Conservation (phyloP, 2,888 invertebrate genomes). For the Neocrepidodera transversa region DNA sequence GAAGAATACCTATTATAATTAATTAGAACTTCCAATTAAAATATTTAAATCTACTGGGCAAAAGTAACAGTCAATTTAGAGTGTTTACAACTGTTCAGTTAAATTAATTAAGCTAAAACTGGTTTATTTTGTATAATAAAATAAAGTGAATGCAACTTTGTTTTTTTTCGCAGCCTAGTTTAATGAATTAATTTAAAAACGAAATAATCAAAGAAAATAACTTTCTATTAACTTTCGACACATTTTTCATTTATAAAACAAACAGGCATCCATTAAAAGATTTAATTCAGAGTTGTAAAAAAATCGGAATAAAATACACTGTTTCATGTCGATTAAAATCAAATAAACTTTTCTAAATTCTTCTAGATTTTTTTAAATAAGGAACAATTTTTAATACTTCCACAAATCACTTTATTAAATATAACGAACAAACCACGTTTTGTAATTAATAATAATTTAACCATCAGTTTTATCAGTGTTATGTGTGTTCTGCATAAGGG, state of each 20-base stretch:
- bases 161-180: too few species aligned
- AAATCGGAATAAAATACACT: slow-evolving; percentile 7
- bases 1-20: too few species aligned
- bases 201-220: too few species aligned
- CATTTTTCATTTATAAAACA: slow-evolving; percentile 18
- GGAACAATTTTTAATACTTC: too few species aligned
- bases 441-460: not conserved
- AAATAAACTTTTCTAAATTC: slow-evolving; percentile 4
- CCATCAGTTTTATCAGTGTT: too few species aligned
- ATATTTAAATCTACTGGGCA: slow-evolving; percentile 14
- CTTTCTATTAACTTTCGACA: slow-evolving; percentile 6
- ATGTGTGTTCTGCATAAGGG: too few species aligned
- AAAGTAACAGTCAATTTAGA: not conserved
- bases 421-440: not conserved
- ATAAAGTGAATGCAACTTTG: too few species aligned
- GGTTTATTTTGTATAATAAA: too few species aligned
- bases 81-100: slow-evolving; percentile 11
- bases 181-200: too few species aligned
- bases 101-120: too few species aligned
- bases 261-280: slow-evolving; percentile 7
- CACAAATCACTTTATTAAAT: too few species aligned
- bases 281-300: slow-evolving; percentile 9
- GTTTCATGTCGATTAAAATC: not conserved
- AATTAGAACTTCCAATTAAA: too few species aligned
- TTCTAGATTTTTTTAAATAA: not conserved